Conservation (phyloP, 2,797 vertebrate species). For the Danio jaintianensis region DNA sequence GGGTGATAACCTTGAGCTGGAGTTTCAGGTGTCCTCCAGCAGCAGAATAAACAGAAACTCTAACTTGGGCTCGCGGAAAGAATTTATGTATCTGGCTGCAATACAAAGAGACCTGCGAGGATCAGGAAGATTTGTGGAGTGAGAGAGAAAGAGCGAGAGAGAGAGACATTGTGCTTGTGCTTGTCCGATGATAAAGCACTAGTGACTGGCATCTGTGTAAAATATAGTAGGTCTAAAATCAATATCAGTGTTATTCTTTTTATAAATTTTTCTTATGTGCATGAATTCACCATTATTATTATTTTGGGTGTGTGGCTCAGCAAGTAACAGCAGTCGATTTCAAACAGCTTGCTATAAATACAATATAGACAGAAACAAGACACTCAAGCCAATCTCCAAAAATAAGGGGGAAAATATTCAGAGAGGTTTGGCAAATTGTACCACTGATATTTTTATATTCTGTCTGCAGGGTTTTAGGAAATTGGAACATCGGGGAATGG, state of each 20-base stretch:
- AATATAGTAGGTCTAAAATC: slow-evolving; percentile 33
- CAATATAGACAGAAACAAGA: slow-evolving; percentile 26
- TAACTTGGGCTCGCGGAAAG: background rate
- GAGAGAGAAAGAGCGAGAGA: slow-evolving; percentile 3
- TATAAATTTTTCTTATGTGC: slow-evolving; percentile 18
- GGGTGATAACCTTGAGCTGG: slow-evolving; percentile 15
- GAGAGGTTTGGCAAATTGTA: slow-evolving; percentile 1
- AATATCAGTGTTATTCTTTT: background rate
- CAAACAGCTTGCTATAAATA: slow-evolving; percentile 24
- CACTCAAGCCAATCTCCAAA: slow-evolving; percentile 11
- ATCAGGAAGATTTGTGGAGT: slow-evolving; percentile 38
- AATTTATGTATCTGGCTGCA: slow-evolving; percentile 41
- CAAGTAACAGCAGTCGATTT: slow-evolving; percentile 6
- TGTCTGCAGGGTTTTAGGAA: background rate
- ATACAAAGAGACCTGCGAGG: slow-evolving; percentile 26
- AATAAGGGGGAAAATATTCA: slow-evolving; percentile 19
- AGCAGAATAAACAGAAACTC: slow-evolving; percentile 31
- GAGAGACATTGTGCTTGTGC: slow-evolving; percentile 4
- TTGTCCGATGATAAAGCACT: background rate
- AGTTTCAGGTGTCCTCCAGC: slow-evolving; percentile 36
- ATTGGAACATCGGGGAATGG: background rate
- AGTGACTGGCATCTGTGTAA: background rate
- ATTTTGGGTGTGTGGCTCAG: slow-evolving; percentile 4
- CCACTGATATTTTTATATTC: background rate
- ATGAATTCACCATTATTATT: background rate